phyloP scores from a whole-genome alignment of 2,888 invertebrate genomes.

The Gerosis bhagava region DNA sequence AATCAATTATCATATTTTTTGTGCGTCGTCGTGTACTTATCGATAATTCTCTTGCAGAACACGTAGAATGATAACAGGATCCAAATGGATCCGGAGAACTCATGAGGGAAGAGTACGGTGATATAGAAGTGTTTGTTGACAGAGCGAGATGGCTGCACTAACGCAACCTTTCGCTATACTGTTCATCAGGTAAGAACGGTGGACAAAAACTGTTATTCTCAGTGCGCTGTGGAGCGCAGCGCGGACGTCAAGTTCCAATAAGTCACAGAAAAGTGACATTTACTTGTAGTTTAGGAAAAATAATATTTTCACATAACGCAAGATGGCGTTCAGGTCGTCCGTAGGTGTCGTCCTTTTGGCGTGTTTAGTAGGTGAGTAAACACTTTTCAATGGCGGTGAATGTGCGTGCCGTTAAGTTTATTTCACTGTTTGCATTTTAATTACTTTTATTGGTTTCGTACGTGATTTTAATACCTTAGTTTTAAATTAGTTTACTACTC shows the following conservation, averaged over 20 bases:
- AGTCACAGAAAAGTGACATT: slow-evolving; percentile 61
- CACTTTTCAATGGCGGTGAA: slow-evolving; percentile 8
- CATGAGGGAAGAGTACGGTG: slow-evolving; percentile 42
- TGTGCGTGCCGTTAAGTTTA: slow-evolving; percentile 18
- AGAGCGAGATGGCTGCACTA: slow-evolving; percentile 51
- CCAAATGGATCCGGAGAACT: slow-evolving; percentile 45
- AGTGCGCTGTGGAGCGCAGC: slow-evolving; percentile 69
- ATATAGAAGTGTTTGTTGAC: slow-evolving; percentile 41
- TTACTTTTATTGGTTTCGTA: slow-evolving; percentile 9
- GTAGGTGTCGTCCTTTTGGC: slow-evolving; percentile 57
- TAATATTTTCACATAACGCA: slow-evolving; percentile 50
- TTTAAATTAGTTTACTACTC: too few relatives aligned
- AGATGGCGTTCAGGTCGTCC: slow-evolving; percentile 69
- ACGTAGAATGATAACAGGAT: slow-evolving; percentile 77
- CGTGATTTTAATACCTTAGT: slow-evolving; percentile 3
- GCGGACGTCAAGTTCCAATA: slow-evolving; percentile 62
- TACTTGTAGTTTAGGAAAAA: slow-evolving; percentile 50
- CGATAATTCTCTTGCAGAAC: slow-evolving; percentile 66
- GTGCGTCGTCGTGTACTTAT: slow-evolving; percentile 27
- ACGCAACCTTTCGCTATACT: slow-evolving; percentile 71
- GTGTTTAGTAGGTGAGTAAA: slow-evolving; percentile 67
- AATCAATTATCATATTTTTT: slow-evolving; percentile 12
- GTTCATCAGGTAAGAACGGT: slow-evolving; percentile 65
- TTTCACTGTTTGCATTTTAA: slow-evolving; percentile 10
- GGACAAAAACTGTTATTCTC: slow-evolving; percentile 72